Conservation (phyloP, 2,797 vertebrate species). For the Streptopelia turtur region DNA sequence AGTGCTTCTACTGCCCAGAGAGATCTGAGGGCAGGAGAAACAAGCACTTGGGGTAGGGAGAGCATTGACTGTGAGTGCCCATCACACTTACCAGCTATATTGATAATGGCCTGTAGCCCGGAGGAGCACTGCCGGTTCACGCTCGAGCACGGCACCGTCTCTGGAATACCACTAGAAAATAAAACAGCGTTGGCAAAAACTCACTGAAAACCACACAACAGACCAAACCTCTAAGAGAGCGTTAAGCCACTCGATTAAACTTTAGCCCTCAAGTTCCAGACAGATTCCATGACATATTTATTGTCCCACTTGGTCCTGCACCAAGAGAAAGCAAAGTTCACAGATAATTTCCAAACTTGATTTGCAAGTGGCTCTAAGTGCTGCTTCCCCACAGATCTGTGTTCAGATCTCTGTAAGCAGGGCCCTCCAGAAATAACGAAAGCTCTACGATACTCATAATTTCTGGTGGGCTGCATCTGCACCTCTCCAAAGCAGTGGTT, state of each 20-base stretch:
- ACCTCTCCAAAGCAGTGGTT: accelerated
- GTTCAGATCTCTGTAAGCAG: not conserved
- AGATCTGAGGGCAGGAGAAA: not conserved
- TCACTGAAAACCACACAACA: not conserved
- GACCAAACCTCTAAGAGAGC: not conserved
- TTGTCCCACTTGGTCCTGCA: not conserved
- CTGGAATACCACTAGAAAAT: conserved; percentile 87
- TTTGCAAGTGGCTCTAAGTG: not conserved
- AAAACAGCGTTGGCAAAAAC: not conserved
- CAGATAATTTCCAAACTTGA: not conserved
- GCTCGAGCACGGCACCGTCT: conserved; percentile 84
- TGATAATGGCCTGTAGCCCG: conserved; percentile 91
- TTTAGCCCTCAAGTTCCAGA: not conserved
- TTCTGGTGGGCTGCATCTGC: not conserved
- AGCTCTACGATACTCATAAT: not conserved
- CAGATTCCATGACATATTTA: not conserved
- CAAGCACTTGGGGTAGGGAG: not conserved
- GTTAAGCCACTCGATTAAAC: not conserved
- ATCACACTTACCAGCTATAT: conserved; percentile 84
- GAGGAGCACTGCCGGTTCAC: conserved; percentile 95
- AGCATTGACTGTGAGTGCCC: accelerated
- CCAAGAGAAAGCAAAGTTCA: conserved; percentile 22
- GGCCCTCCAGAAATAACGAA: not conserved
- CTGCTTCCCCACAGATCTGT: not conserved
- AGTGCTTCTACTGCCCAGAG: not conserved